Percentiles rank a stretch among this genome's conserved stretches.
Conservation (phyloP, 2,797 vertebrate genomes). For the Chromobotia macracanthus region DNA sequence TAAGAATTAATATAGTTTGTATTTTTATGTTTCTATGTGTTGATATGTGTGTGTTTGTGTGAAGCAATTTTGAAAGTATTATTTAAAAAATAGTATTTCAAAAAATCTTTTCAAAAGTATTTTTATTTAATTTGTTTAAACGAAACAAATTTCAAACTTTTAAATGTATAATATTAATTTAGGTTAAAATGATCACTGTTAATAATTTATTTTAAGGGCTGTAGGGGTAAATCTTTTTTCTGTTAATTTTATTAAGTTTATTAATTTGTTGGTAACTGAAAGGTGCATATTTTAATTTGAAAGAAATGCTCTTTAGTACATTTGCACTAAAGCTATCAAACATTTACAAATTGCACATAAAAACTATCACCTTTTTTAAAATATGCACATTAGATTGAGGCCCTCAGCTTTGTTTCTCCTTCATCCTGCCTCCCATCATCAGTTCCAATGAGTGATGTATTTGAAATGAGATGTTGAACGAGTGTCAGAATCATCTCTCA, state of each 20-base stretch:
- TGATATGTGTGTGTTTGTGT: no score
- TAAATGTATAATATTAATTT: no score
- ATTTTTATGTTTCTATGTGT: no score
- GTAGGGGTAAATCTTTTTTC: neutral
- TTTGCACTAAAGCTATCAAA: neutral
- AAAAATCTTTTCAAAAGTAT: no score
- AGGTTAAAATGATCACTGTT: no score
- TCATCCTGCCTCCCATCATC: neutral
- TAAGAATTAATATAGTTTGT: constrained; percentile 53
- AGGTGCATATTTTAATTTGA: neutral
- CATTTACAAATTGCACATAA: neutral
- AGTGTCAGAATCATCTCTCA: constrained; percentile 15
- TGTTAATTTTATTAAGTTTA: neutral
- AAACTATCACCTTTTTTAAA: constrained; percentile 5
- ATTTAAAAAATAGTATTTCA: no score
- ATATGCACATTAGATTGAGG: neutral
- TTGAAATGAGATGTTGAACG: constrained; percentile 3
- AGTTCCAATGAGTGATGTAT: constrained; percentile 31
- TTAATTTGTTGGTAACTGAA: neutral
- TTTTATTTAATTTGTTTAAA: no score
- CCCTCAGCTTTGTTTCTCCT: neutral
- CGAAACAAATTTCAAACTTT: no score
- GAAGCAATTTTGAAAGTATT: no score
- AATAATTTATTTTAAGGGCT: no score
- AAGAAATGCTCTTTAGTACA: neutral